Base-by-base conservation (phyloP, 2,113 vertebrate genomes). In the Plecotus auritus region DNA sequence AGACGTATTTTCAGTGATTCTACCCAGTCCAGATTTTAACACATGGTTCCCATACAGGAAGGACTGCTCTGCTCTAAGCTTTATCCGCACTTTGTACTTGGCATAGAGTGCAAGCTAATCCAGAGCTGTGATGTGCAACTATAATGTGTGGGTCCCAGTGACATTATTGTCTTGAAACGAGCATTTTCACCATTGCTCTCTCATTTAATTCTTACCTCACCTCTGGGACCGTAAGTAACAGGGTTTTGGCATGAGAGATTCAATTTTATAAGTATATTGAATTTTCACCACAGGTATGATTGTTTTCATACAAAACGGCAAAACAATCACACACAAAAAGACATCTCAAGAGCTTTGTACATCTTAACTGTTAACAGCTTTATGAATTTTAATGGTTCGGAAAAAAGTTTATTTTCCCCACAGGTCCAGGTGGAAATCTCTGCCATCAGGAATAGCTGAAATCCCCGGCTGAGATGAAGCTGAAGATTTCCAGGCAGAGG, bases 331-430 rank as follows among this genome's bases (percentile, higher is more conserved):
- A 37, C 0, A 0, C 8, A 47, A 54, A 59, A 18, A 95, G 74
- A 74, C 28, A 82, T 49, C 64, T 95, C 23, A 30, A 82, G 85
- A 92, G 77, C 51, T 95, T 72, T 85, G 77, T 47, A 70, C 32
- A 56, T 83, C 82, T 90, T 70, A 81, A 95, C 77, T 92, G 70
- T 89, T 92, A 88, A 90, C 77, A 82, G 85, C 35, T 94, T 90
- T 92, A 56, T 88, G 12, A 73, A 96, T 93, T 88, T 92, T 90
- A 88, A 90, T 85, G 32, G 22, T 28, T 92, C 61, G 5, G 23
- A 77, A 72, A 47, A 47, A 78, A 30, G 54, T 92, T 94, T 93
- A 35, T 90, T 95, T 87, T 92, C 83, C 92, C 92, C 64, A 80
- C 8, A 95, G 84, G 69, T 59, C 72, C 92, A 77, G 82, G 87